Evolutionary conservation across 2,113 vertebrate genomes (phyloP).

Genomic region (Sturnira hondurensis): DNA sequence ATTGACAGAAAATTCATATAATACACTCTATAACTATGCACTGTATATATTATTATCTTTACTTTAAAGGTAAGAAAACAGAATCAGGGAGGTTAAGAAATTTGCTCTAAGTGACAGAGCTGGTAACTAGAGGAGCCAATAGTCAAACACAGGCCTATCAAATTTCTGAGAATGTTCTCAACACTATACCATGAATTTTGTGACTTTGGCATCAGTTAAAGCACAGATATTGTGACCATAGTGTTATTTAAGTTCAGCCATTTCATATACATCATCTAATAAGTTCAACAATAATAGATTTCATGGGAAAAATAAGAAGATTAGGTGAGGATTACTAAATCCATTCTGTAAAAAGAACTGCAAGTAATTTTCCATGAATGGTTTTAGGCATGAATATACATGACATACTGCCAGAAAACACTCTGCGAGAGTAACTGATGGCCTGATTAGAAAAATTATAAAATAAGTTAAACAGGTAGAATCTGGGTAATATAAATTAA

Average conservation of each 20-base stretch:
- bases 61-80: slow-evolving; percentile 25
- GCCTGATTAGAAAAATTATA: slow-evolving; percentile 21
- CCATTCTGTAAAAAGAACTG: background rate
- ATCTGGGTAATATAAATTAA: background rate
- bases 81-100: slow-evolving; percentile 9
- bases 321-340: background rate
- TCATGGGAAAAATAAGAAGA: background rate
- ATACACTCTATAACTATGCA: background rate
- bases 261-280: background rate
- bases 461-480: background rate
- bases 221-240: background rate
- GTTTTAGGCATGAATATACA: background rate
- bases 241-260: background rate
- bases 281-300: background rate
- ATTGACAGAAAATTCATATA: slow-evolving; percentile 6
- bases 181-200: background rate
- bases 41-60: background rate
- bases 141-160: background rate
- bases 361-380: background rate
- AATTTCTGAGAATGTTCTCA: background rate
- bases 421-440: background rate
- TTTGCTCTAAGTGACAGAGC: background rate
- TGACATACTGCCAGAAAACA: background rate
- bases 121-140: background rate
- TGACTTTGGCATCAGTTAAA: background rate